Conservation (phyloP, 2,113 vertebrate genomes). For the Gnathonemus longibarbis region DNA sequence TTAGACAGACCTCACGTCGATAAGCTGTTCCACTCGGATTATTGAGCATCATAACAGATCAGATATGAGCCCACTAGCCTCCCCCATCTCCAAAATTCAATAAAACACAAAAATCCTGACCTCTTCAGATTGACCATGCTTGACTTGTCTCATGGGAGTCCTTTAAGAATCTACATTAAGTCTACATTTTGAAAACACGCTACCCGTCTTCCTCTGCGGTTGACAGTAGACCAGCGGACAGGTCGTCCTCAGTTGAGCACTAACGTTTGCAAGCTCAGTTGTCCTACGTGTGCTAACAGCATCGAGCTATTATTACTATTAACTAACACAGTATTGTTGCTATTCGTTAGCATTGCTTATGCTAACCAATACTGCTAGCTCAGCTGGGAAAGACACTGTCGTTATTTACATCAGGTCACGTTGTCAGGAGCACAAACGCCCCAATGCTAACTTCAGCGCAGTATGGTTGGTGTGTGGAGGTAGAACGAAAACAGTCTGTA, state of each 20-base stretch:
- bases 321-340: background rate
- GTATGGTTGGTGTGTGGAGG: background rate
- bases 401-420: background rate
- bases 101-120: background rate
- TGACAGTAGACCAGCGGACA: background rate
- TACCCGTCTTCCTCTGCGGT: background rate
- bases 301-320: background rate
- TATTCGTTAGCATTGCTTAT: background rate
- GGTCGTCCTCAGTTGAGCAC: background rate
- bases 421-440: background rate
- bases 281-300: background rate
- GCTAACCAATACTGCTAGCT: background rate
- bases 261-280: background rate
- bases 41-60: background rate
- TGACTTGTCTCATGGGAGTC: background rate
- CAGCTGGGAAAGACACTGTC: background rate
- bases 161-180: background rate
- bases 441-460: background rate
- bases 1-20: background rate
- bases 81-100: background rate
- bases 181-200: background rate
- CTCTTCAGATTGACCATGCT: background rate
- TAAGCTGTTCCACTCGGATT: background rate
- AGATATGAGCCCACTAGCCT: background rate
- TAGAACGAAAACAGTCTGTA: background rate